Percentiles rank a stretch among this genome's conserved stretches.
Conservation (phyloP, 1,140 invertebrate species). For the Euura saliciscinereae region DNA sequence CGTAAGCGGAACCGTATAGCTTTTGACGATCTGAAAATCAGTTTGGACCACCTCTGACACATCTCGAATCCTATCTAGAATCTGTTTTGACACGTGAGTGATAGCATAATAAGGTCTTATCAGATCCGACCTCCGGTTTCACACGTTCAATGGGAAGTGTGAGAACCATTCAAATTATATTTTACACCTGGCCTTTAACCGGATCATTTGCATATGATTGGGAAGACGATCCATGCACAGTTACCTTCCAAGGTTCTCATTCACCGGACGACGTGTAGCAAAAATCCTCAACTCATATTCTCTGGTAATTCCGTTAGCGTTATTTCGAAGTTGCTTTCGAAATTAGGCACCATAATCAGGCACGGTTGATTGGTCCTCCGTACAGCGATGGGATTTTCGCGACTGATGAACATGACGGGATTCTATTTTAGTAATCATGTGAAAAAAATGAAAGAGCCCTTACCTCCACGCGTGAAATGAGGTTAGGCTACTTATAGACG, state of each 20-base stretch:
- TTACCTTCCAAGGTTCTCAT: no score
- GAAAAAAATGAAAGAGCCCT: conserved; percentile 30
- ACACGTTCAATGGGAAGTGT: not conserved
- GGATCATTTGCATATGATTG: conserved; percentile 47
- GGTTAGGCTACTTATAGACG: conserved; percentile 28
- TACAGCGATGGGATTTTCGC: not conserved
- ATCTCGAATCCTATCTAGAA: conserved; percentile 37
- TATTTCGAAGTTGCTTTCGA: no score
- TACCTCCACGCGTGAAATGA: conserved; percentile 28
- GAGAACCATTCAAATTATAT: conserved; percentile 35
- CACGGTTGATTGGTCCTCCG: not conserved
- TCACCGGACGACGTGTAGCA: no score
- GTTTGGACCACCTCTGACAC: conserved; percentile 27
- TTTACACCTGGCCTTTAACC: conserved; percentile 44
- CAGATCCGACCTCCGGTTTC: conserved; percentile 7
- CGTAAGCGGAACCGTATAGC: not conserved
- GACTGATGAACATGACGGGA: not conserved
- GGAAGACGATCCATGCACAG: conserved; percentile 14
- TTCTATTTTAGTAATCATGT: conserved; percentile 10
- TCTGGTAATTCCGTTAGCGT: no score
- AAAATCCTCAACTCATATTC: no score
- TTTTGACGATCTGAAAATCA: conserved; percentile 23
- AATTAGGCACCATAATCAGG: not conserved
- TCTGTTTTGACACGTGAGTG: conserved; percentile 42
- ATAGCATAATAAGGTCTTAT: conserved; percentile 37